Evolutionary conservation across 2,797 vertebrate genomes (phyloP).

Genomic region (Pseudochromis fuscus): DNA sequence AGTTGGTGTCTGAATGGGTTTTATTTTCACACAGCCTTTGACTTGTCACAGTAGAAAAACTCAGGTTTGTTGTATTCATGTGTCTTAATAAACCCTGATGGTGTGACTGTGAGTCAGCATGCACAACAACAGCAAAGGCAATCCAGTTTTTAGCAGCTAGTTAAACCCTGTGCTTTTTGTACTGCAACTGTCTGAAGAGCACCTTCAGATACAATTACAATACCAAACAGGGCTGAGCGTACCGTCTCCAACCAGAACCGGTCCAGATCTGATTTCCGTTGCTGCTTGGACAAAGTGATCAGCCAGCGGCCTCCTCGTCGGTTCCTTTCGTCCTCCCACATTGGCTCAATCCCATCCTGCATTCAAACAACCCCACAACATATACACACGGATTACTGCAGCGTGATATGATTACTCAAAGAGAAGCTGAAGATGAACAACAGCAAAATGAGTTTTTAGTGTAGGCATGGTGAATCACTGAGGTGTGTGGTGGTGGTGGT

Average conservation of each 20-base stretch:
- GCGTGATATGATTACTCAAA: neutral
- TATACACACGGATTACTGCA: neutral
- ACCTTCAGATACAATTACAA: neutral
- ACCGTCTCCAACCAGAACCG: slow-evolving; percentile 99
- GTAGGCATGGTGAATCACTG: neutral
- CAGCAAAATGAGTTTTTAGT: neutral
- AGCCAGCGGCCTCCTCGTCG: slow-evolving; percentile 95
- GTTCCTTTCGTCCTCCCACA: slow-evolving; percentile 98
- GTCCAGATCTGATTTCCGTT: slow-evolving; percentile 94
- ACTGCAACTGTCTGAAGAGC: neutral
- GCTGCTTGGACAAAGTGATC: slow-evolving; percentile 96
- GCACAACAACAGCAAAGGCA: too few relatives aligned
- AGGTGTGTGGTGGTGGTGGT: too few relatives aligned
- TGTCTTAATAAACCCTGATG: neutral
- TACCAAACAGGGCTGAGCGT: slow-evolving; percentile 8
- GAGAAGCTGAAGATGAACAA: neutral
- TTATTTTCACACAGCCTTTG: neutral
- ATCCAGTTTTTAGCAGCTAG: too few relatives aligned
- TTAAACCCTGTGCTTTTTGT: neutral
- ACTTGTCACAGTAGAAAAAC: slow-evolving; percentile 1
- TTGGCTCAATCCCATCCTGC: slow-evolving; percentile 97
- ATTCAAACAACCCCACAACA: slow-evolving; percentile 20
- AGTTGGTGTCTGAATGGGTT: neutral
- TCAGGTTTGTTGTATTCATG: neutral
- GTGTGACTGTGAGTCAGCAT: neutral